phyloP scores from a whole-genome alignment of 2,113 vertebrate species.

The Anarrhichthys ocellatus region DNA sequence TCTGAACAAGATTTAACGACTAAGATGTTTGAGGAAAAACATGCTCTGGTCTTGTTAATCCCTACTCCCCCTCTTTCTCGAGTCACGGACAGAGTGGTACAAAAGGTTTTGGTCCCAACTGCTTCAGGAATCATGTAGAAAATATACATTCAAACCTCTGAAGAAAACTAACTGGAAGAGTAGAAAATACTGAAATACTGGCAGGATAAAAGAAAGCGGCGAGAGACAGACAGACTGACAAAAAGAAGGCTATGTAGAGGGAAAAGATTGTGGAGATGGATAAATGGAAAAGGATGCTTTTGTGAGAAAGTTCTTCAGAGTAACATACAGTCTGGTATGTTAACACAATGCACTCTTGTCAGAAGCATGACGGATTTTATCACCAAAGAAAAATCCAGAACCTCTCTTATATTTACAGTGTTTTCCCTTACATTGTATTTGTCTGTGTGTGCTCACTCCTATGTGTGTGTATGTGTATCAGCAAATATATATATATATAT shows the following conservation, averaged over 20 bases:
- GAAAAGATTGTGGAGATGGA: conserved; percentile 9
- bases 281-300: conserved; percentile 40
- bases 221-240: conserved; percentile 32
- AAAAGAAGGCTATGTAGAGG: conserved; percentile 17
- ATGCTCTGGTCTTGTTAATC: conserved; percentile 41
- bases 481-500: conserved; percentile 13
- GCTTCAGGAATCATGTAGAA: conserved; percentile 87
- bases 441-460: conserved; percentile 45
- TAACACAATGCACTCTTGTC: conserved; percentile 68
- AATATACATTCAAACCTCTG: conserved; percentile 93
- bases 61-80: conserved; percentile 37
- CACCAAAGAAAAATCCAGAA: conserved; percentile 54
- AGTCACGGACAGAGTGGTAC: conserved; percentile 65
- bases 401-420: conserved; percentile 68
- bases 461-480: conserved; percentile 28
- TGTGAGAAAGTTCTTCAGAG: conserved; percentile 46
- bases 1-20: conserved; percentile 32
- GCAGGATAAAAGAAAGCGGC: conserved; percentile 40
- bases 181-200: conserved; percentile 79
- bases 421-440: conserved; percentile 46
- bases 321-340: conserved; percentile 56
- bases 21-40: conserved; percentile 40
- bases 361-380: conserved; percentile 62
- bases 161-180: conserved; percentile 83
- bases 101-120: conserved; percentile 89